These are phyloP conservation scores for Chloroclysta siterata DNA, from an alignment of 2,888 invertebrate species.

Conservation along the genomic window DNA sequence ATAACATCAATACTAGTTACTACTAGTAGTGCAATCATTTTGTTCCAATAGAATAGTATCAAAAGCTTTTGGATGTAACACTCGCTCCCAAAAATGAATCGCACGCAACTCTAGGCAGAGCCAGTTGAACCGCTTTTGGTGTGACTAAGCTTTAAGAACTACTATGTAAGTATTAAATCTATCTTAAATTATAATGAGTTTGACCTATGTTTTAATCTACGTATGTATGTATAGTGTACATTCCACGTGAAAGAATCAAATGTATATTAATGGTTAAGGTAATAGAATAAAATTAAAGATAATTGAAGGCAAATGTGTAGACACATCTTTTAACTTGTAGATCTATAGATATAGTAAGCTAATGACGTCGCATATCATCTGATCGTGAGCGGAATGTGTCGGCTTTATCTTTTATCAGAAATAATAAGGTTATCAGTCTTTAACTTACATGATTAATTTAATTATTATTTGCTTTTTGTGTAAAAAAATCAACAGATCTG, in stretches of 20 bases:
- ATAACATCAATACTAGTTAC: no score
- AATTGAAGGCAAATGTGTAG: constrained; percentile 31
- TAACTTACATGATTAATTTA: neutral
- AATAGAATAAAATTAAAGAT: constrained; percentile 34
- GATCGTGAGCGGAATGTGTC: constrained; percentile 9
- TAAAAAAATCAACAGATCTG: constrained; percentile 5
- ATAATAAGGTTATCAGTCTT: constrained; percentile 3
- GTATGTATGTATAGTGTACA: constrained; percentile 53
- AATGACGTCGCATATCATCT: constrained; percentile 20
- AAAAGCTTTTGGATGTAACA: no score
- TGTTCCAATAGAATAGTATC: no score
- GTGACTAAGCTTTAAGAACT: constrained; percentile 48
- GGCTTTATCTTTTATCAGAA: constrained; percentile 8
- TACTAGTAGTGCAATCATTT: no score
- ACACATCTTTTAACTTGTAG: constrained; percentile 28
- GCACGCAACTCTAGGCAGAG: constrained; percentile 17
- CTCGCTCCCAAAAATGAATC: neutral
- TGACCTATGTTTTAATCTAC: constrained; percentile 49
- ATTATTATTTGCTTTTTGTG: neutral
- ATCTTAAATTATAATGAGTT: constrained; percentile 55
- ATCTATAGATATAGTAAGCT: constrained; percentile 27
- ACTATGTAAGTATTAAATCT: constrained; percentile 58
- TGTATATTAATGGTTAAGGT: constrained; percentile 45
- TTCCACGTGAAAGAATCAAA: constrained; percentile 51
- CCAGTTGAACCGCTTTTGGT: constrained; percentile 34